Evolutionary conservation across 2,797 vertebrate species (phyloP).

Genomic region (Borostomias antarcticus): DNA sequence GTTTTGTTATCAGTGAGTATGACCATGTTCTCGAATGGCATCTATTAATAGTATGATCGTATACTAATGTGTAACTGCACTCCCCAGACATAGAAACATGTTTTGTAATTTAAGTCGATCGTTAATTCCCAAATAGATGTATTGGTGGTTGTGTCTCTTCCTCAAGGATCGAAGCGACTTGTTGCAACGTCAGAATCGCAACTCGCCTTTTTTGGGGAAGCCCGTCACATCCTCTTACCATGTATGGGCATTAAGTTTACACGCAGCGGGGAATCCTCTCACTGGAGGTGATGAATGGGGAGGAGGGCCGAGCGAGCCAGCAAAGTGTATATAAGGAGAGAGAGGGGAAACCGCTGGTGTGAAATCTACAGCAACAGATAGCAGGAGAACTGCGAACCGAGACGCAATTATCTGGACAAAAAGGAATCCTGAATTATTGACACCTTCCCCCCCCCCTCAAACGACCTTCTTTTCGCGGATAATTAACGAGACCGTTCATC

Average conservation of each 20-base stretch:
- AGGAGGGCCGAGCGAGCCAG: conserved; percentile 87
- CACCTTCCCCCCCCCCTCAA: conserved; percentile 61
- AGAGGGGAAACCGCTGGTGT: conserved; percentile 78
- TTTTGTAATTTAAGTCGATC: background rate
- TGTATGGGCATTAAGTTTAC: conserved; percentile 98
- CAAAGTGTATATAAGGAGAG: conserved; percentile 88
- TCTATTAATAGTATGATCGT: background rate
- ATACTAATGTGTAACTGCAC: background rate
- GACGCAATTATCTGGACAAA: conserved; percentile 56
- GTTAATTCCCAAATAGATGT: conserved; percentile 5
- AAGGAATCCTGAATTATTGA: conserved; percentile 66
- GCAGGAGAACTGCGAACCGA: conserved; percentile 65
- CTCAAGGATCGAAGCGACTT: conserved; percentile 64
- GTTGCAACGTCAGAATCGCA: conserved; percentile 85
- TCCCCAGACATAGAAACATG: background rate
- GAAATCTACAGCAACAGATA: conserved; percentile 82
- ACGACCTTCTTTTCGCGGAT: conserved; percentile 65
- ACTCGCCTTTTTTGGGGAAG: conserved; percentile 87
- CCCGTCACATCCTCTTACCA: conserved; percentile 98
- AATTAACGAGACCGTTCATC: conserved; percentile 56
- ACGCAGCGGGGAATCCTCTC: conserved; percentile 97
- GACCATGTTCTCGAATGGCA: too few relatives aligned
- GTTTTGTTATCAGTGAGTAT: too few relatives aligned
- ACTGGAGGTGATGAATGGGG: conserved; percentile 95
- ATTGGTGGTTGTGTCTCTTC: conserved; percentile 37